A percentile compares a stretch with the other conserved stretches of the same genome.
Conservation (phyloP, 2,797 vertebrate genomes). For the Leptatherina wallacei region DNA sequence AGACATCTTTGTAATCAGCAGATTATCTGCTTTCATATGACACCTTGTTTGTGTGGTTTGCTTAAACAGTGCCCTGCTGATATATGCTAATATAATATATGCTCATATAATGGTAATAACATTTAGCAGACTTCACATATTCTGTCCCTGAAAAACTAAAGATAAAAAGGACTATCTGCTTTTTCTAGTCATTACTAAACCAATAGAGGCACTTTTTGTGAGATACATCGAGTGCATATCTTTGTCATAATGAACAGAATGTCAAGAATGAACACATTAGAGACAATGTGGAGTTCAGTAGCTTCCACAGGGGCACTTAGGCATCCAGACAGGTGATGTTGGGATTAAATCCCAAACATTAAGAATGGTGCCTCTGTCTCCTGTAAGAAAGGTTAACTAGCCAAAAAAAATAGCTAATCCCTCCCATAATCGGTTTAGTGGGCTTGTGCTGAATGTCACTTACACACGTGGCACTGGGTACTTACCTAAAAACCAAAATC, state of each 20-base stretch:
- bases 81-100: too few species aligned
- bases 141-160: background rate
- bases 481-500: constrained; percentile 96
- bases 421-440: constrained; percentile 32
- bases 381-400: constrained; percentile 13
- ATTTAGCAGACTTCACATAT: background rate
- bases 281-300: background rate
- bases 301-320: background rate
- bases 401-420: constrained; percentile 17
- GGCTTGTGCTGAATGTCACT: constrained; percentile 27
- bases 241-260: background rate
- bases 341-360: background rate
- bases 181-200: background rate
- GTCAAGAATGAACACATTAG: background rate
- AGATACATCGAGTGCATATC: background rate
- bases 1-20: background rate
- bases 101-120: background rate
- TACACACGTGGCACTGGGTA: background rate
- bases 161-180: too few species aligned
- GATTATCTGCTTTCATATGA: background rate
- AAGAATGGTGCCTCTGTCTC: background rate
- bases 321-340: background rate
- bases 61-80: background rate
- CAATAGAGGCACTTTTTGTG: background rate
- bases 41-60: background rate